These are phyloP conservation scores for Brachyistius frenatus DNA, from an alignment of 2,113 vertebrate genomes.

Conservation along the genomic window DNA sequence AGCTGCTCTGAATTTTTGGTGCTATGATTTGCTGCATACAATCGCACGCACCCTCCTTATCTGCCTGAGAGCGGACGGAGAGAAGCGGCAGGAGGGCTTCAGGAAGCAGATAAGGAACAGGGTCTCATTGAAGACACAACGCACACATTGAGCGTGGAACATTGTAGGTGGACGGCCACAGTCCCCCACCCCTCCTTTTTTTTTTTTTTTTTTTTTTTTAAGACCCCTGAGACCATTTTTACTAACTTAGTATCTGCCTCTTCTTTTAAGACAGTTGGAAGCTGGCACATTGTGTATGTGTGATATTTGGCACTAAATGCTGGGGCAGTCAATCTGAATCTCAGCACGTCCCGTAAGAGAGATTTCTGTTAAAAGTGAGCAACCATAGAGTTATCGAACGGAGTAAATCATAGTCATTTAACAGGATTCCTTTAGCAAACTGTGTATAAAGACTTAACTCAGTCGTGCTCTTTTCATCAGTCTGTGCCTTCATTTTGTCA, in stretches of 20 bases:
- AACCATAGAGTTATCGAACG: neutral
- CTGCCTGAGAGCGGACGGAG: slow-evolving; percentile 45
- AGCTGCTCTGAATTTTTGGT: slow-evolving; percentile 72
- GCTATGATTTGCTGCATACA: slow-evolving; percentile 83
- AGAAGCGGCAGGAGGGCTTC: slow-evolving; percentile 34
- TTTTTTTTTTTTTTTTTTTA: slow-evolving; percentile 6
- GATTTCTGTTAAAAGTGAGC: slow-evolving; percentile 31
- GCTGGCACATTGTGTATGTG: slow-evolving; percentile 34
- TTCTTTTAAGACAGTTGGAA: slow-evolving; percentile 36
- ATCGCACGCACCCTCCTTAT: slow-evolving; percentile 67
- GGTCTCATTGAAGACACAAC: slow-evolving; percentile 54
- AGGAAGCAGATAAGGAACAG: slow-evolving; percentile 36
- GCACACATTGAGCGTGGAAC: slow-evolving; percentile 32
- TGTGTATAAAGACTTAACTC: slow-evolving; percentile 59
- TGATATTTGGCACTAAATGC: slow-evolving; percentile 35
- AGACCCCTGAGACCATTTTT: slow-evolving; percentile 46
- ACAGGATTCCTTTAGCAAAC: slow-evolving; percentile 25
- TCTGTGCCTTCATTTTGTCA: slow-evolving; percentile 81
- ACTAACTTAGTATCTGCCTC: slow-evolving; percentile 57
- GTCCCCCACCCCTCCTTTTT: too few relatives aligned
- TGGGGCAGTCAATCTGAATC: slow-evolving; percentile 10
- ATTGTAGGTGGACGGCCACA: slow-evolving; percentile 18
- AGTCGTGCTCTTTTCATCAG: slow-evolving; percentile 71
- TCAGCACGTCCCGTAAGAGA: slow-evolving; percentile 1
- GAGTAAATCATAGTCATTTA: slow-evolving; percentile 26